These are phyloP conservation scores for Microdon myrmicae DNA, from an alignment of 2,888 invertebrate species.

Conservation along the genomic window DNA sequence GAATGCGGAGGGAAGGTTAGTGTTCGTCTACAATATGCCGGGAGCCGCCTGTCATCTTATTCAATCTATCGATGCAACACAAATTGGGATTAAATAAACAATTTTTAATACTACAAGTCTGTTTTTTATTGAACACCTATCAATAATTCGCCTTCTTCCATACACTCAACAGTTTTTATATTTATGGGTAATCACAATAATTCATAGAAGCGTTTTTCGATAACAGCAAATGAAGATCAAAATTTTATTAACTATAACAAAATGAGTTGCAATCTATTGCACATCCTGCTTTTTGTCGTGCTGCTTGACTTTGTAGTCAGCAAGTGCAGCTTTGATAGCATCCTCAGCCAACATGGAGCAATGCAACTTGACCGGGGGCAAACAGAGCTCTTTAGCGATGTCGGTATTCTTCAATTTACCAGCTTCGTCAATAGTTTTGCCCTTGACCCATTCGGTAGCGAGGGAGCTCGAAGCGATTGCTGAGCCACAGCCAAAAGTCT, in stretches of 20 bases:
- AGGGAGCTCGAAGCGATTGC: slow-evolving; percentile 98
- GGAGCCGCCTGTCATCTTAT: background rate
- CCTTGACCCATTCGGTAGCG: slow-evolving; percentile 80
- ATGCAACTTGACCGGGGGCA: slow-evolving; percentile 99
- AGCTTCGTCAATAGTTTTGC: slow-evolving; percentile 97
- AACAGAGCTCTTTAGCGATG: slow-evolving; percentile 95
- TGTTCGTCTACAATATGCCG: slow-evolving; percentile 61
- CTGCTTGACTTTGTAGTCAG: slow-evolving; percentile 92
- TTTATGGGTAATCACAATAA: slow-evolving; percentile 10
- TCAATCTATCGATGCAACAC: slow-evolving; percentile 15
- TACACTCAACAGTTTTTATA: slow-evolving; percentile 31
- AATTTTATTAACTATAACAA: too few species aligned
- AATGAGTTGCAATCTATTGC: too few species aligned
- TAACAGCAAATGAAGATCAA: too few species aligned
- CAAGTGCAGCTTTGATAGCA: slow-evolving; percentile 97
- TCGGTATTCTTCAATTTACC: slow-evolving; percentile 92
- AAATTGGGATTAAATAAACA: slow-evolving; percentile 22
- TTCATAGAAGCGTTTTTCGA: background rate
- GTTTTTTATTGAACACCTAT: slow-evolving; percentile 35
- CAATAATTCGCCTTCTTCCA: slow-evolving; percentile 2
- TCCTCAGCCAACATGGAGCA: slow-evolving; percentile 99
- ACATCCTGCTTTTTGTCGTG: slow-evolving; percentile 65
- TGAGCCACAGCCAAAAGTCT: slow-evolving; percentile 99
- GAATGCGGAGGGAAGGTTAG: slow-evolving; percentile 64
- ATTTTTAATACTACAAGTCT: slow-evolving; percentile 15